Evolutionary conservation across 2,113 vertebrate species (phyloP).

Genomic region (Tragelaphus strepsiceros): DNA sequence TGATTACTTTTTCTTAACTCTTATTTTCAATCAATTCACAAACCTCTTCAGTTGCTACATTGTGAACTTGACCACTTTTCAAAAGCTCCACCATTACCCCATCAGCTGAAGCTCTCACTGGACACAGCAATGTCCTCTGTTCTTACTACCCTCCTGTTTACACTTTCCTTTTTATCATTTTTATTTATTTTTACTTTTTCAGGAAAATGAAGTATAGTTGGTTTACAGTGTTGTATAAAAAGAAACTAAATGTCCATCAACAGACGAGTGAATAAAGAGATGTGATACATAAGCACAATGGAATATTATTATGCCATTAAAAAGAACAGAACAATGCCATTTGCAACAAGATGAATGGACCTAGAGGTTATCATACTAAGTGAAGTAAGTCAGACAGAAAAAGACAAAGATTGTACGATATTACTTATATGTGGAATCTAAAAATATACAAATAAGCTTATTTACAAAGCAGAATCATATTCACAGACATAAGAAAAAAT

Average conservation of each 20-base stretch:
- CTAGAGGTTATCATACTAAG: not conserved
- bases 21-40: not conserved
- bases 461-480: not conserved
- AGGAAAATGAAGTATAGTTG: not conserved
- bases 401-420: not conserved
- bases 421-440: not conserved
- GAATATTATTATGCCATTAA: not conserved
- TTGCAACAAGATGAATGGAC: not conserved
- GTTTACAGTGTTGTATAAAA: not conserved
- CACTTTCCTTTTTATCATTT: not conserved
- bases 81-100: not conserved
- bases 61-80: not conserved
- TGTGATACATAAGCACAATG: not conserved
- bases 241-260: not conserved
- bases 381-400: not conserved
- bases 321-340: not conserved
- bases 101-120: rapidly evolving
- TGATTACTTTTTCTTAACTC: not conserved
- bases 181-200: not conserved
- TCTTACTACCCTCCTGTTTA: not conserved
- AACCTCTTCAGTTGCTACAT: not conserved
- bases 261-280: not conserved
- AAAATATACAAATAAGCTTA: not conserved
- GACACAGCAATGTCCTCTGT: rapidly evolving
- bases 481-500: not conserved